phyloP scores from a whole-genome alignment of 2,888 invertebrate species.

The Gryllus longicercus region DNA sequence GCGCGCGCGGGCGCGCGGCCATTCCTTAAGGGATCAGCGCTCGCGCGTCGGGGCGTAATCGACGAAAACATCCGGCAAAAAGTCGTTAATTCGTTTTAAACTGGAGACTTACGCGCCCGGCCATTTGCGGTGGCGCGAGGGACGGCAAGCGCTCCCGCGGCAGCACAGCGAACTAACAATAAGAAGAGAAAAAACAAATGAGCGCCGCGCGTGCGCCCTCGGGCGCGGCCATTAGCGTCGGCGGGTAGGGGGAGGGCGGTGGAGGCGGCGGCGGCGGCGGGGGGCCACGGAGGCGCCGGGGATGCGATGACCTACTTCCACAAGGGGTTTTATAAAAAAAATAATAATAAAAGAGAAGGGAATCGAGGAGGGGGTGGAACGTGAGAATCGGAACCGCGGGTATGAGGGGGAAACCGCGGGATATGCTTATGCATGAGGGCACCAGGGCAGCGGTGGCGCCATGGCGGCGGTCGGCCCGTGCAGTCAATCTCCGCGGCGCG shows the following conservation, averaged over 20 bases:
- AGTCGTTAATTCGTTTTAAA: constrained; percentile 17
- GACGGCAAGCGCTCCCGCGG: background rate
- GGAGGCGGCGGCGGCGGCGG: background rate
- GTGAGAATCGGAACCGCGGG: background rate
- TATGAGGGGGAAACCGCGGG: background rate
- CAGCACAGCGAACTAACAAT: background rate
- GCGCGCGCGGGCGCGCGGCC: too few relatives aligned
- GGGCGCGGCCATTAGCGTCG: background rate
- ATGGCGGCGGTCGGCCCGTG: too few relatives aligned
- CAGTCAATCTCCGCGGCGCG: too few relatives aligned
- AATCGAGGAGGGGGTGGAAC: background rate
- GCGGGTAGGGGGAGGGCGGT: background rate
- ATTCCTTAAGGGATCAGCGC: background rate
- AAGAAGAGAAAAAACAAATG: background rate
- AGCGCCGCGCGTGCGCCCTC: background rate
- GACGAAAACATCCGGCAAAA: constrained; percentile 10
- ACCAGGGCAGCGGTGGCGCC: background rate
- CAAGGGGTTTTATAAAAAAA: background rate
- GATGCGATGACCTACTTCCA: background rate
- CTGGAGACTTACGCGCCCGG: background rate
- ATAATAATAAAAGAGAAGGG: background rate
- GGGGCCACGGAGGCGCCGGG: background rate
- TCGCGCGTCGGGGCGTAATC: background rate
- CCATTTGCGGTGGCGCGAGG: background rate
- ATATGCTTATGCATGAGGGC: background rate